A percentile compares a stretch with the other conserved stretches of the same genome.
phyloP scores from a whole-genome alignment of 2,888 invertebrate species.

The Sinhomidia bicolor region DNA sequence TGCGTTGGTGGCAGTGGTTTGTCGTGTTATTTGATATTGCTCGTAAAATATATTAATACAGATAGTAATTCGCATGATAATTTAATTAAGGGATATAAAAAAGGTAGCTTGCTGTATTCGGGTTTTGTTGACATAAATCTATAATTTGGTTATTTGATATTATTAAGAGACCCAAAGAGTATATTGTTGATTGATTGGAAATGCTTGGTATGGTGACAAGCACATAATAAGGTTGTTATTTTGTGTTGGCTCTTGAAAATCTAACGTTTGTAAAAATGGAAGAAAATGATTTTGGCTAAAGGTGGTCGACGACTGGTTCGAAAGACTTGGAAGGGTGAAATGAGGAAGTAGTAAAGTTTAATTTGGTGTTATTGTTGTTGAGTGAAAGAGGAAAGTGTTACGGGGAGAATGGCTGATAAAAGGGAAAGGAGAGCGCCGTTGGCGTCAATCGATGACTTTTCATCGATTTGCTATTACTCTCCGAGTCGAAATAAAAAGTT shows the following conservation, averaged over 20 bases:
- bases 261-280: background rate
- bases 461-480: conserved; percentile 79
- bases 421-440: conserved; percentile 80
- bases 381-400: background rate
- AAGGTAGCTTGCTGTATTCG: too few relatives aligned
- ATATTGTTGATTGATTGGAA: too few relatives aligned
- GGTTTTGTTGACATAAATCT: too few relatives aligned
- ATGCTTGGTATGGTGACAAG: too few relatives aligned
- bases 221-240: too few relatives aligned
- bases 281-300: conserved; percentile 25
- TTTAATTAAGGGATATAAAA: background rate
- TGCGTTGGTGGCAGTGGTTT: background rate
- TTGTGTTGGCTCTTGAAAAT: too few relatives aligned
- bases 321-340: background rate
- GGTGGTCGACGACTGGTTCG: background rate
- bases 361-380: background rate
- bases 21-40: conserved; percentile 15
- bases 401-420: conserved; percentile 40
- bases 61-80: conserved; percentile 25
- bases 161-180: too few relatives aligned
- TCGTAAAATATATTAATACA: background rate
- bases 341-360: background rate
- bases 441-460: conserved; percentile 81
- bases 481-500: conserved; percentile 77
- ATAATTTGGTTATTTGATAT: too few relatives aligned